These are phyloP conservation scores for Pyralis farinalis DNA, from an alignment of 2,888 invertebrate genomes.

Conservation along the genomic window DNA sequence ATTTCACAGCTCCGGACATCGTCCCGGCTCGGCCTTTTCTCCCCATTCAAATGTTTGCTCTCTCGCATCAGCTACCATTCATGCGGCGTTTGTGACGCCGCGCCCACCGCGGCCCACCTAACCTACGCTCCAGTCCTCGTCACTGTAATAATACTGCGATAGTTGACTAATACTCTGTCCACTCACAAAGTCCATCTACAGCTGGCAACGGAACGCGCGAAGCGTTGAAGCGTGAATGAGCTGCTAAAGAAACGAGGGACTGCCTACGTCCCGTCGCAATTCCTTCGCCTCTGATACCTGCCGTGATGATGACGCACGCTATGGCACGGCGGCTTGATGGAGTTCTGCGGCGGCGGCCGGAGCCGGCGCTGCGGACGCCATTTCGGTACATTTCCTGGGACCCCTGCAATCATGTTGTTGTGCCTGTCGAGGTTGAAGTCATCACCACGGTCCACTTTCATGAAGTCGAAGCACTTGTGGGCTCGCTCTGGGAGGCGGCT, in stretches of 20 bases:
- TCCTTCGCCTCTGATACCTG: conserved; percentile 68
- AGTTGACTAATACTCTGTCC: conserved; percentile 81
- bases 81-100: conserved; percentile 67
- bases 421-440: conserved; percentile 83
- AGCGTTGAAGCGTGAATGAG: conserved; percentile 76
- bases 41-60: conserved; percentile 74
- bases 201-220: conserved; percentile 76
- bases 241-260: conserved; percentile 48
- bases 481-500: conserved; percentile 58
- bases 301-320: conserved; percentile 70
- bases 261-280: conserved; percentile 72
- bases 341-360: conserved; percentile 57
- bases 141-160: conserved; percentile 81
- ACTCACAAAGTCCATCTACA: conserved; percentile 75
- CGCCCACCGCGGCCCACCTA: conserved; percentile 65
- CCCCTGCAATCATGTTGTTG: conserved; percentile 78
- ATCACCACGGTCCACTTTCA: conserved; percentile 76
- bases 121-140: conserved; percentile 78
- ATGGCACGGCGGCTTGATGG: conserved; percentile 63
- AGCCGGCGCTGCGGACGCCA: conserved; percentile 70
- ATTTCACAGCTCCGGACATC: conserved; percentile 74
- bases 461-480: conserved; percentile 83
- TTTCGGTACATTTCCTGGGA: conserved; percentile 56
- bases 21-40: conserved; percentile 60
- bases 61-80: conserved; percentile 76